Evolutionary conservation across 2,888 invertebrate genomes (phyloP), one percentile per base, ranked within the genome.

Genomic region (Argyresthia goedartella): DNA sequence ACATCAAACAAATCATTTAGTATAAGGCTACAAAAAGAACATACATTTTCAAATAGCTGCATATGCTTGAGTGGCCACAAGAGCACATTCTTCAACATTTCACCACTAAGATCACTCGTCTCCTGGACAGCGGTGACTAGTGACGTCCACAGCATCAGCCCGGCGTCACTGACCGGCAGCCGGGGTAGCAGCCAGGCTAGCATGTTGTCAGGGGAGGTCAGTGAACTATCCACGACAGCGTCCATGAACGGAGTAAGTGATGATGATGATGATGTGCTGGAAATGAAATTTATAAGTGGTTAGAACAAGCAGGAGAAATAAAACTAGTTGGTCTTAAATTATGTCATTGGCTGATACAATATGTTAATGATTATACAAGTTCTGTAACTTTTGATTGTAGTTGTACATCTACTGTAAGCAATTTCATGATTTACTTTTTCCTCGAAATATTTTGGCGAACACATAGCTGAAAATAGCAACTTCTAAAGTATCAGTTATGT

Each of bases 51-150:
- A 55, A 73, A 66, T 8, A 49, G 33, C 8, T 62, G 52, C 36
- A 68, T 50, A 14, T 60, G 50, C 50, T 69, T 60, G 33, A 85
- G 58, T 1, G 84, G 85, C 79, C 80, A 81, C 8, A 70, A 14
- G 8, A 84, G 51, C 15, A 73, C 55, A 43, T 60, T 57, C 15
- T 52, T 52, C 46, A 71, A 50, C 39, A 56, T 57, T 10, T 60
- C 53, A 16, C 55, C 35, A 49, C 55, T 59, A 0, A 58, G 50
- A 25, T 61, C 54, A 42, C 53, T 54, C 1, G 57, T 55, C 55
- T 65, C 59, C 53, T 56, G 58, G 7, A 75, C 53, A 9, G 66
- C 59, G 43, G 75, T 67, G 0, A 67, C 63, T 10, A 82, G 53
- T 1, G 73, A 68, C 1, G 68, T 70, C 84, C 85, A 82, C 4